phyloP scores from a whole-genome alignment of 2,888 invertebrate species.

The Itoplectis maculator region DNA sequence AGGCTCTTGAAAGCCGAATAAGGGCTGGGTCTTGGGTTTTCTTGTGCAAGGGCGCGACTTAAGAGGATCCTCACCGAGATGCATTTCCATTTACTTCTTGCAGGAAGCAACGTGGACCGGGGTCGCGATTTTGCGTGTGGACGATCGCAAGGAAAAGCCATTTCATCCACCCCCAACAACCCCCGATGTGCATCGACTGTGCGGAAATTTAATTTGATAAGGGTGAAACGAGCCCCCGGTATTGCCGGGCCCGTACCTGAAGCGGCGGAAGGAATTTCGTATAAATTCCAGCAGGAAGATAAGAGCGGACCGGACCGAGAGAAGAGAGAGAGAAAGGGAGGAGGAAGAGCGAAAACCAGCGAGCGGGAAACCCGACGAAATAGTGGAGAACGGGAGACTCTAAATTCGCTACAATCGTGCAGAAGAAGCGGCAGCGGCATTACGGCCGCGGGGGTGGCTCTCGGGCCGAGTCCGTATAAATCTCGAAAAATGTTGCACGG shows the following conservation, averaged over 20 bases:
- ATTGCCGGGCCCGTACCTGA: slow-evolving; percentile 4
- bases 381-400: slow-evolving; percentile 34
- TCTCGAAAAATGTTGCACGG: slow-evolving; percentile 50
- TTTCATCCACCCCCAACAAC: slow-evolving; percentile 2
- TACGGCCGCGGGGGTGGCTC: background rate
- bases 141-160: background rate
- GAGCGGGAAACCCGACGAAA: slow-evolving; percentile 10
- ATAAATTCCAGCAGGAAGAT: slow-evolving; percentile 39
- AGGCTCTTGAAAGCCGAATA: background rate
- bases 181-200: slow-evolving; percentile 32
- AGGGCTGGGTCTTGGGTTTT: no score
- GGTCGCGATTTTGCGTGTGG: background rate
- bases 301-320: slow-evolving; percentile 14
- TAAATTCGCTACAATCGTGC: slow-evolving; percentile 51
- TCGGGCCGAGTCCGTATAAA: slow-evolving; percentile 56
- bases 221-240: slow-evolving; percentile 18
- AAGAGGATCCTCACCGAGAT: background rate
- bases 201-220: slow-evolving; percentile 53
- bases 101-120: background rate
- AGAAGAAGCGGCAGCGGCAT: slow-evolving; percentile 30
- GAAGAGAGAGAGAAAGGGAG: background rate
- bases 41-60: no score
- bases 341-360: background rate
- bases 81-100: background rate
- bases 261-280: slow-evolving; percentile 34